Evolutionary conservation across 2,797 vertebrate species (phyloP), one percentile per base, ranked within the genome.

Genomic region (Antennarius maculatus): DNA sequence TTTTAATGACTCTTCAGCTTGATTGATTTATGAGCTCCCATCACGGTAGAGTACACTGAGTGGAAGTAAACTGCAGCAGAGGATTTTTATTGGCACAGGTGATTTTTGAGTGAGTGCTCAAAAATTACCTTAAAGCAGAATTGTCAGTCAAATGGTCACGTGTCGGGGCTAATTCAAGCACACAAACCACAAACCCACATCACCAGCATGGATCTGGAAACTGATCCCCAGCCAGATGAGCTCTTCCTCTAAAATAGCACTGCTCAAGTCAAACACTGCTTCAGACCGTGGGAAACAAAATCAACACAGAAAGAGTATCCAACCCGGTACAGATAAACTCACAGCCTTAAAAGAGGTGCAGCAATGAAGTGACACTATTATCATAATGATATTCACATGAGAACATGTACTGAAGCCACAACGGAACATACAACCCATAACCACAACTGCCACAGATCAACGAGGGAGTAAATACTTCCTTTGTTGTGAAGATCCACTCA

Each of bases 181-280:
- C 66, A 42, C 13, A 68, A 70, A 55, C 81, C 76, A 51, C 79
- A 82, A 69, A 62, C 69, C 71, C 70, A 68, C 73, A 77, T 58
- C 59, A 73, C 48, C 61, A 68, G 63, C 61, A 69, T 60, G 66
- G 31, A 53, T 64, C 73, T 77, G 77, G 61, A 80, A 81, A 70
- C 55, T 53, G 47, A 74, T 77, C 63, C 49, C 37, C 34, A 16
- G 49, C 28, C 54, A 53, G 69, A 55, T 37, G 71, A 80, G 63
- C 55, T 65, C 27, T 56, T 57, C 45, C 53, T 71, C 57, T 47
- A 59, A 73, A 80, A 61, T 2, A 77, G 52, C 31, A 0, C 1
- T 0, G 29, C 47, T 63, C 31, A 29, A 47, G 58, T 43, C 42
- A 41, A 43, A 56, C 65, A 64, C 42, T 2, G 65, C 57, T 49